Conservation (phyloP, 2,888 invertebrate species). For the Uloborus plumipes region DNA sequence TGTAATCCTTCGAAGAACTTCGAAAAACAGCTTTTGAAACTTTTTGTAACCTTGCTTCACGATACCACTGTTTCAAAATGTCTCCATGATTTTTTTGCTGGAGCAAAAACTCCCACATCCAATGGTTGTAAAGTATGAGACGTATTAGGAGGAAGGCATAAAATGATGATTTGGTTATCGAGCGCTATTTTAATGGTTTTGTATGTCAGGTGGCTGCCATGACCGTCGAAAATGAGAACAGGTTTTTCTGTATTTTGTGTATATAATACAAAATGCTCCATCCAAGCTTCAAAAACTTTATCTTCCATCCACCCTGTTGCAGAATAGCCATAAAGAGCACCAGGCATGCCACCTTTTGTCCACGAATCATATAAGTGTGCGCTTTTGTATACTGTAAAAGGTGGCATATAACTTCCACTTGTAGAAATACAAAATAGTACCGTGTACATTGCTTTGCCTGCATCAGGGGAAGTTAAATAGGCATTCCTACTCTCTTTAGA, state of each 20-base stretch:
- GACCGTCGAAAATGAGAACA: slow-evolving; percentile 16
- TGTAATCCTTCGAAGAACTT: neutral
- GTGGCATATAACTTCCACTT: neutral
- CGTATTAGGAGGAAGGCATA: neutral
- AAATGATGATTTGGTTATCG: slow-evolving; percentile 10
- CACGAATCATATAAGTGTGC: slow-evolving; percentile 16
- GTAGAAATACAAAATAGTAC: neutral
- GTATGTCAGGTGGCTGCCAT: slow-evolving; percentile 27
- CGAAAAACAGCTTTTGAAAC: neutral
- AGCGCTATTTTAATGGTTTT: slow-evolving; percentile 4
- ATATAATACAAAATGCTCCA: slow-evolving; percentile 7
- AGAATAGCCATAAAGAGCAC: slow-evolving; percentile 6
- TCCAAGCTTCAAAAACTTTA: slow-evolving; percentile 23
- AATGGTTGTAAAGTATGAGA: too few relatives aligned
- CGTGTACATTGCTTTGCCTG: slow-evolving; percentile 2
- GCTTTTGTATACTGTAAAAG: slow-evolving; percentile 24
- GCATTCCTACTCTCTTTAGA: neutral
- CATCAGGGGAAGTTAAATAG: slow-evolving; percentile 4
- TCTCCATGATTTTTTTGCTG: neutral
- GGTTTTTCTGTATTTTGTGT: slow-evolving; percentile 12
- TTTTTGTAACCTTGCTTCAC: neutral
- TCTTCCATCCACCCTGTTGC: slow-evolving; percentile 23
- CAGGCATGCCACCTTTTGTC: slow-evolving; percentile 13
- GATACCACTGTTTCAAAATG: neutral
- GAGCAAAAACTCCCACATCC: neutral